Conservation (phyloP, 2,113 vertebrate genomes). For the Arothron firmamentum region DNA sequence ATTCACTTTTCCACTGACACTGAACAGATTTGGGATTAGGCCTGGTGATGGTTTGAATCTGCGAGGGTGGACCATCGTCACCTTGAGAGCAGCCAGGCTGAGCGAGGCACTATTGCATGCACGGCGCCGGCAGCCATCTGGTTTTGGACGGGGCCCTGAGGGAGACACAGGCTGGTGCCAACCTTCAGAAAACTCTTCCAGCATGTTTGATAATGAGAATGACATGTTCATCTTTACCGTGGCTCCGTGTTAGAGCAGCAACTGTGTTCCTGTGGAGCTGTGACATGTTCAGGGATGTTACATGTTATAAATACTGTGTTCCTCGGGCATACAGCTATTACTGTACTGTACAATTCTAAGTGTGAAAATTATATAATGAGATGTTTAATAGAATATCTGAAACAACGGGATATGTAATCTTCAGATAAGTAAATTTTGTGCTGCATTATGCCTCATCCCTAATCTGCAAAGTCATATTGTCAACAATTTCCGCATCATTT, state of each 20-base stretch:
- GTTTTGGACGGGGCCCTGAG: conserved; percentile 64
- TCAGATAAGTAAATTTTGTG: background rate
- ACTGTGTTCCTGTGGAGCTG: conserved; percentile 26
- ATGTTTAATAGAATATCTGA: too few relatives aligned
- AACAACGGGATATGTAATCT: too few relatives aligned
- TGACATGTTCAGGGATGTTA: conserved; percentile 29
- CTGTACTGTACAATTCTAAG: conserved; percentile 5
- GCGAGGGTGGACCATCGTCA: conserved; percentile 51
- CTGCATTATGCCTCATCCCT: background rate
- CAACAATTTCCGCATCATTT: conserved; percentile 26
- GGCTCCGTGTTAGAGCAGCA: conserved; percentile 16
- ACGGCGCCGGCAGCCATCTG: conserved; percentile 68
- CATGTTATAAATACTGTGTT: conserved; percentile 21
- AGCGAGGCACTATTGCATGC: conserved; percentile 60
- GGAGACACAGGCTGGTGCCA: conserved; percentile 60
- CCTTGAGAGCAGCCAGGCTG: conserved; percentile 59
- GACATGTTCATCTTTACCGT: conserved; percentile 46
- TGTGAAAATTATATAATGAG: too few relatives aligned
- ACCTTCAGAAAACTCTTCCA: conserved; percentile 64
- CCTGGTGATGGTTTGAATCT: conserved; percentile 45
- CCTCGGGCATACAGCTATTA: conserved; percentile 5
- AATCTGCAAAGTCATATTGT: conserved; percentile 7
- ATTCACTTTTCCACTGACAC: background rate
- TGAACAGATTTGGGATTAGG: conserved; percentile 15
- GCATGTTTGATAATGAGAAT: conserved; percentile 59